Percentiles rank a stretch among this genome's conserved stretches.
Conservation (phyloP, 2,888 invertebrate species). For the Ferdinandea cuprea region DNA sequence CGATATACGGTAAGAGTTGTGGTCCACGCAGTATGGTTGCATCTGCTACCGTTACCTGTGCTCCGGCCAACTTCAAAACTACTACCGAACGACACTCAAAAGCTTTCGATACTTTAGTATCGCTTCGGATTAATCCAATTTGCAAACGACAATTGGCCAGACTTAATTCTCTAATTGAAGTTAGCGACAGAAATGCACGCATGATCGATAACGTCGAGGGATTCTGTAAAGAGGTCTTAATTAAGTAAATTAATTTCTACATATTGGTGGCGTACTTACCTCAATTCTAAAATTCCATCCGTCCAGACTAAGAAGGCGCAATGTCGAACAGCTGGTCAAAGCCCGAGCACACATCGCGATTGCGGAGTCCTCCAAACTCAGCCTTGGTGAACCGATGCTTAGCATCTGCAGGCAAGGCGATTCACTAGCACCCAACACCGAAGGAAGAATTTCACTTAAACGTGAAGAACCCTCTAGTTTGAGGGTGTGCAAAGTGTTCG, state of each 20-base stretch:
- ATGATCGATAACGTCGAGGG: slow-evolving; percentile 83
- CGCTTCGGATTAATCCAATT: slow-evolving; percentile 80
- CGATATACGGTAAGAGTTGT: slow-evolving; percentile 83
- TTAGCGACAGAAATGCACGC: slow-evolving; percentile 83
- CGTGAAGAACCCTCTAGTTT: slow-evolving; percentile 84
- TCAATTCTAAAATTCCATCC: slow-evolving; percentile 85
- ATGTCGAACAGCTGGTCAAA: slow-evolving; percentile 82
- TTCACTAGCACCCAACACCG: slow-evolving; percentile 84
- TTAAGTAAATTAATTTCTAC: not conserved
- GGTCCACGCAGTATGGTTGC: slow-evolving; percentile 83
- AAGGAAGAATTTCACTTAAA: slow-evolving; percentile 84
- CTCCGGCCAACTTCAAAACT: slow-evolving; percentile 84
- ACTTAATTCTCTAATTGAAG: slow-evolving; percentile 84
- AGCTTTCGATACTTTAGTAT: slow-evolving; percentile 75
- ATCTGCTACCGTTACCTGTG: slow-evolving; percentile 84
- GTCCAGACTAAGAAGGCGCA: slow-evolving; percentile 84
- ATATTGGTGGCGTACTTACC: slow-evolving; percentile 78
- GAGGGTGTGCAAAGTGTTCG: slow-evolving; percentile 84
- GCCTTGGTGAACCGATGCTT: slow-evolving; percentile 84
- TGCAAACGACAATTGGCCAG: slow-evolving; percentile 84
- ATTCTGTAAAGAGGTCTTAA: slow-evolving; percentile 67
- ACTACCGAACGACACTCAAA: slow-evolving; percentile 83
- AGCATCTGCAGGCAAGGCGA: slow-evolving; percentile 84
- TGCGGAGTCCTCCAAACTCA: slow-evolving; percentile 84
- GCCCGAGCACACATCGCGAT: slow-evolving; percentile 78